These are phyloP conservation scores for Drosophila mettleri DNA, from an alignment of 2,888 invertebrate genomes.

Conservation along the genomic window DNA sequence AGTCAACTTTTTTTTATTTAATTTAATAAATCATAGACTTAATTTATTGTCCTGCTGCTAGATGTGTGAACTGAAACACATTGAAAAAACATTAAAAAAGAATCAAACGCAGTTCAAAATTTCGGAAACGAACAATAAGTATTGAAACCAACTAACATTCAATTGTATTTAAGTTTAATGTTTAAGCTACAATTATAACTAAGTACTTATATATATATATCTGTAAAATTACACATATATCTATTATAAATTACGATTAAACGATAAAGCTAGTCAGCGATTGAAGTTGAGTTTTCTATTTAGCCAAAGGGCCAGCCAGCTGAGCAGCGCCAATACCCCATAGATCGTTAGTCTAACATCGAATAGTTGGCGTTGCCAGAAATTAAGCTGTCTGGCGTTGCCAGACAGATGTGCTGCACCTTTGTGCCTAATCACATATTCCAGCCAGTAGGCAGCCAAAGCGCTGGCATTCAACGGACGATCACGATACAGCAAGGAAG, in stretches of 20 bases:
- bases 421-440: conserved; percentile 86
- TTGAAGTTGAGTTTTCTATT: conserved; percentile 19
- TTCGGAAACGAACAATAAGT: conserved; percentile 50
- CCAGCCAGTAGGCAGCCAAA: conserved; percentile 86
- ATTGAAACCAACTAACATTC: conserved; percentile 73
- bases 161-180: conserved; percentile 68
- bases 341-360: conserved; percentile 82
- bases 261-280: conserved; percentile 71
- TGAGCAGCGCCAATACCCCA: conserved; percentile 2
- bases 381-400: conserved; percentile 84
- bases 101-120: conserved; percentile 19
- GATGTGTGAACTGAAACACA: conserved; percentile 8
- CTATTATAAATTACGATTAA: conserved; percentile 57
- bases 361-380: conserved; percentile 85
- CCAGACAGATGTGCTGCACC: conserved; percentile 86
- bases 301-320: conserved; percentile 1
- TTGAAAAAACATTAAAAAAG: not conserved
- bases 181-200: conserved; percentile 56
- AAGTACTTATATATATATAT: conserved; percentile 18
- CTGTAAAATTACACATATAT: conserved; percentile 4
- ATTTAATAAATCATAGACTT: not conserved
- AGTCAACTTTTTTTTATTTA: not conserved
- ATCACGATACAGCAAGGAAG: conserved; percentile 86
- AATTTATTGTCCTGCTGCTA: conserved; percentile 10
- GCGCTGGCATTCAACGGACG: conserved; percentile 86